These are phyloP conservation scores for Epistrophella euchroma DNA, from an alignment of 2,888 invertebrate genomes.

Conservation along the genomic window DNA sequence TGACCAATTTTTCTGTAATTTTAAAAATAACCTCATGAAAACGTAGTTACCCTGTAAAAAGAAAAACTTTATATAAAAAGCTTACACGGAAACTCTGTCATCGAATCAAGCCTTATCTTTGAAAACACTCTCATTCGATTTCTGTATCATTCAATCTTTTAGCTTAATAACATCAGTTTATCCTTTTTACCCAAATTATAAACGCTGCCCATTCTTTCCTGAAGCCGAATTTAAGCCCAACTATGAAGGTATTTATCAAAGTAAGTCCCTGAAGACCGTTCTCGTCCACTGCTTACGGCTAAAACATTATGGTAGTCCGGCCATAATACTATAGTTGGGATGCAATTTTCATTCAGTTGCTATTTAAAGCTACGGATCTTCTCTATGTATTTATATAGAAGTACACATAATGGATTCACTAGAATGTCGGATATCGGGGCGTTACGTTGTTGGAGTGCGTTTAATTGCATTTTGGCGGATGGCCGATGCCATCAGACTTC, in stretches of 20 bases:
- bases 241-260: conserved; percentile 51
- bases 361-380: conserved; percentile 7
- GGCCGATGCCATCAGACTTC: conserved; percentile 28
- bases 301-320: background rate
- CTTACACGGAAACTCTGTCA: background rate
- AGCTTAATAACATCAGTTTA: background rate
- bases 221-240: conserved; percentile 35
- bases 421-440: conserved; percentile 15
- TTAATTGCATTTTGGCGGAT: conserved; percentile 64
- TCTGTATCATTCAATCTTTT: conserved; percentile 6
- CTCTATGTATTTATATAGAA: background rate
- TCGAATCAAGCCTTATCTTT: background rate
- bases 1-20: too few species aligned
- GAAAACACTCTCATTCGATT: conserved; percentile 1
- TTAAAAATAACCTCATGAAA: too few species aligned
- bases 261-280: conserved; percentile 54
- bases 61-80: background rate
- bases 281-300: conserved; percentile 31
- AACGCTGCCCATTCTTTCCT: conserved; percentile 9
- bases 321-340: background rate
- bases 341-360: conserved; percentile 11
- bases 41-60: background rate
- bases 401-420: background rate
- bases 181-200: conserved; percentile 8
- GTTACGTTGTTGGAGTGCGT: conserved; percentile 50